phyloP scores from a whole-genome alignment of 2,113 vertebrate genomes.

The Xerus inauris region DNA sequence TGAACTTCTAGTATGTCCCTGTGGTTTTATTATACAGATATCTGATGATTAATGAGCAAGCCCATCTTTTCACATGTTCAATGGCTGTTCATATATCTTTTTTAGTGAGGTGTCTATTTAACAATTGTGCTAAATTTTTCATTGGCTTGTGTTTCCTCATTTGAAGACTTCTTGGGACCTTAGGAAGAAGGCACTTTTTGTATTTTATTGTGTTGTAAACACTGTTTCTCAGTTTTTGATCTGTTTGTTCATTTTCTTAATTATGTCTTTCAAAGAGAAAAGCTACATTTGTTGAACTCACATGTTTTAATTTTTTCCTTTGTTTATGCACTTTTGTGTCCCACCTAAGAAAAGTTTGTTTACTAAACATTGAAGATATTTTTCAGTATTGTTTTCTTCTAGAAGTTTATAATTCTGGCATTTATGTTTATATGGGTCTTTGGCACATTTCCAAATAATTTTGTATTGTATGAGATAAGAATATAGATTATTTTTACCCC shows the following conservation, averaged over 20 bases:
- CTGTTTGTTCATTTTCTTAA: not conserved
- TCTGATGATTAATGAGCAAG: not conserved
- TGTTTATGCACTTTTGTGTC: not conserved
- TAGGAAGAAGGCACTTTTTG: not conserved
- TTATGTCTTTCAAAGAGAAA: not conserved
- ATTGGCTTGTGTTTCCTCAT: not conserved
- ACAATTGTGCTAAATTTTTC: not conserved
- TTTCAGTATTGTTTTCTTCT: not conserved
- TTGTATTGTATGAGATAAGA: not conserved
- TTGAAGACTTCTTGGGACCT: not conserved
- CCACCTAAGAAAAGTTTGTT: not conserved
- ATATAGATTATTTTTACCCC: not conserved
- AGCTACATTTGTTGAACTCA: not conserved
- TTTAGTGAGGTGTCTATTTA: not conserved
- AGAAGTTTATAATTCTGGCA: not conserved
- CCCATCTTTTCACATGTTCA: not conserved
- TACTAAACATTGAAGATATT: not conserved
- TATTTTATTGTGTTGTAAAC: not conserved
- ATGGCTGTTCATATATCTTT: not conserved
- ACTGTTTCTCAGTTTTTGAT: not conserved
- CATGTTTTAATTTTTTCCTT: not conserved
- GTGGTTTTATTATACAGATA: not conserved
- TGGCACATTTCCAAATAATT: not conserved
- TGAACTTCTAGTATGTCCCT: not conserved
- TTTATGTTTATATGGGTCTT: not conserved